Base-by-base conservation (phyloP, 2,888 invertebrate species). In the Cecidostiba fungosa region DNA sequence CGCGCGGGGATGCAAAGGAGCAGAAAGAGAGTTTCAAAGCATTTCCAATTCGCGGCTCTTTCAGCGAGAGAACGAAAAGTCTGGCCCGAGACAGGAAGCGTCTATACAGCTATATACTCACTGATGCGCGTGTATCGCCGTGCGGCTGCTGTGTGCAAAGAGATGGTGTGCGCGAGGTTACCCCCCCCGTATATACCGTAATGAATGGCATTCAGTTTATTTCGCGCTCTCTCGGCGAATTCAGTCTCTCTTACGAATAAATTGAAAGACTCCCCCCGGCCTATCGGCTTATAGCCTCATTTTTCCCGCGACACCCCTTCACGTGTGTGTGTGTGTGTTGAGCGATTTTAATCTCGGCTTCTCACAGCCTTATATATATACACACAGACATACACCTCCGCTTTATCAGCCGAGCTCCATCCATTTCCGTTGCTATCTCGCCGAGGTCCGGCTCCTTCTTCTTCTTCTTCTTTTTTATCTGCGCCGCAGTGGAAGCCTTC, bases 131-230 rank as follows among this genome's bases (percentile, higher is more conserved):
- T 47, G 23, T 50, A 26, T 50, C 74, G 47, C 29, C 14, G 29
- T 29, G 66, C 8, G 47, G 32, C 59, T 26, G 74, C 74, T 19
- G 39, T 19, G 39, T 26, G 39, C 66, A 82, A 76, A 81, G 81
- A n/a, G n/a, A 36, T 29, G 14, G 54, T 6, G 81, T 19, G 62
- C 12, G 69, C 5, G 79, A 62, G 74, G n/a, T 23, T 39, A 39
- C 66, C 36, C 36, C 26, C 10, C 12, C 8, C 12, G 39, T 10
- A 1, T 10, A 10, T 32, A 32, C 32, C 39, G 74, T 80, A 84
- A 84, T 80, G 84, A 84, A 84, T 84, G 39, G 74, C 36, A 84
- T 79, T 84, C 79, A 59, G 84, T 84, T 84, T 84, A 80, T 80
- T 84, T 54, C 62, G 62, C 59, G 36, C 36, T 36, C 39, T 6